phyloP scores from a whole-genome alignment of 1,140 invertebrate genomes.

The Ctenoplectra terminalis region DNA sequence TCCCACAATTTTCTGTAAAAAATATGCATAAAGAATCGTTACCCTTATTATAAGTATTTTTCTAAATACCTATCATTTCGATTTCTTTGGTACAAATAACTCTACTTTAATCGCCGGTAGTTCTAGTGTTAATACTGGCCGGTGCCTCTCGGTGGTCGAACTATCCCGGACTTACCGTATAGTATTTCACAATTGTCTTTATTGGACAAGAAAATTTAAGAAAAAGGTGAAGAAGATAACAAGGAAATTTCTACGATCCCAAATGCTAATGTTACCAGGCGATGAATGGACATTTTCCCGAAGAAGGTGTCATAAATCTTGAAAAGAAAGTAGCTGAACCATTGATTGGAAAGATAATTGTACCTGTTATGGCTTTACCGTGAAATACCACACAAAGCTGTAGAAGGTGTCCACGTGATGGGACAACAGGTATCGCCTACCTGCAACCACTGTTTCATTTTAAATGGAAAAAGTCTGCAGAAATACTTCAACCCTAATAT shows the following conservation, averaged over 20 bases:
- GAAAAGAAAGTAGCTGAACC: neutral
- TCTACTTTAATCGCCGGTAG: no score
- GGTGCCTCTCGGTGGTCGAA: no score
- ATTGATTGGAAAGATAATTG: slow-evolving; percentile 3
- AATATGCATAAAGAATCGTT: no score
- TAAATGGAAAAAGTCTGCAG: neutral
- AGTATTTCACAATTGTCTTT: no score
- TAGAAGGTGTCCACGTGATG: neutral
- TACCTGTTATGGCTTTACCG: slow-evolving; percentile 7
- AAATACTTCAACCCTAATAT: neutral
- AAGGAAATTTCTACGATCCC: neutral
- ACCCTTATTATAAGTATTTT: no score
- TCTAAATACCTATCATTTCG: no score
- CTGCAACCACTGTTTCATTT: neutral
- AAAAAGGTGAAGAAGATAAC: no score
- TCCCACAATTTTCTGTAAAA: no score
- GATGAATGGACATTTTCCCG: neutral
- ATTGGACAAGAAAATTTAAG: no score
- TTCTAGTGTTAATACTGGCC: no score
- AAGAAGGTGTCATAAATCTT: neutral
- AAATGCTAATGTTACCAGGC: neutral
- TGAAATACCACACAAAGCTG: neutral
- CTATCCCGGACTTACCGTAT: no score
- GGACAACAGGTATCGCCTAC: neutral
- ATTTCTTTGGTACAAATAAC: no score